Evolutionary conservation across 2,888 invertebrate genomes (phyloP).

Genomic region (Pomacea canaliculata): DNA sequence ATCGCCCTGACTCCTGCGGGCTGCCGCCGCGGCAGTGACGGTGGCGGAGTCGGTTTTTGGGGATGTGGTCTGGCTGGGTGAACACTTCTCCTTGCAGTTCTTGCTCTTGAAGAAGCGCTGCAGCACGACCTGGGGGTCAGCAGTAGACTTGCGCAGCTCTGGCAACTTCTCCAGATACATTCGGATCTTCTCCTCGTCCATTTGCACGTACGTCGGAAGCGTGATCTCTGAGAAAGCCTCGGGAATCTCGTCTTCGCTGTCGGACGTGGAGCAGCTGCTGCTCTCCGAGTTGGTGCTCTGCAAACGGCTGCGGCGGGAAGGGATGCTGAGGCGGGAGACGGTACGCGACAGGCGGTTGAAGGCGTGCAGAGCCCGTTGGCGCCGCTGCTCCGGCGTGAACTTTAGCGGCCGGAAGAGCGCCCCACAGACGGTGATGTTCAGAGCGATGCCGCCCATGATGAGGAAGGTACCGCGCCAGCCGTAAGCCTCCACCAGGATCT

Average conservation of each 20-base stretch:
- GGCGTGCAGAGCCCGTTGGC: constrained; percentile 49
- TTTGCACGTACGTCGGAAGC: constrained; percentile 82
- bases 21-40: too few species aligned
- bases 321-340: constrained; percentile 45
- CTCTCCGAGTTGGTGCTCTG: constrained; percentile 22
- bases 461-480: constrained; percentile 67
- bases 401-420: constrained; percentile 63
- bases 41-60: too few species aligned
- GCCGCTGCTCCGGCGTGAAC: constrained; percentile 50
- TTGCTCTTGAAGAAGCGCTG: constrained; percentile 24
- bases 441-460: constrained; percentile 62
- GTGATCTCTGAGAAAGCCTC: constrained; percentile 78
- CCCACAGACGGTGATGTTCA: constrained; percentile 66
- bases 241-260: constrained; percentile 36
- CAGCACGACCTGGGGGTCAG: constrained; percentile 20
- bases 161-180: constrained; percentile 23
- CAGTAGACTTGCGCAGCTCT: constrained; percentile 11
- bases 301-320: constrained; percentile 35
- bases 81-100: not conserved
- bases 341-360: constrained; percentile 46
- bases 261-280: constrained; percentile 15
- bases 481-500: constrained; percentile 62
- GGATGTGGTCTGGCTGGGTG: too few species aligned
- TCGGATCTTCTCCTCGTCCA: constrained; percentile 12
- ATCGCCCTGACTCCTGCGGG: too few species aligned